A percentile compares a stretch with the other conserved stretches of the same genome.
Conservation (phyloP, 2,888 invertebrate species). For the Ichneumoninae sp. region DNA sequence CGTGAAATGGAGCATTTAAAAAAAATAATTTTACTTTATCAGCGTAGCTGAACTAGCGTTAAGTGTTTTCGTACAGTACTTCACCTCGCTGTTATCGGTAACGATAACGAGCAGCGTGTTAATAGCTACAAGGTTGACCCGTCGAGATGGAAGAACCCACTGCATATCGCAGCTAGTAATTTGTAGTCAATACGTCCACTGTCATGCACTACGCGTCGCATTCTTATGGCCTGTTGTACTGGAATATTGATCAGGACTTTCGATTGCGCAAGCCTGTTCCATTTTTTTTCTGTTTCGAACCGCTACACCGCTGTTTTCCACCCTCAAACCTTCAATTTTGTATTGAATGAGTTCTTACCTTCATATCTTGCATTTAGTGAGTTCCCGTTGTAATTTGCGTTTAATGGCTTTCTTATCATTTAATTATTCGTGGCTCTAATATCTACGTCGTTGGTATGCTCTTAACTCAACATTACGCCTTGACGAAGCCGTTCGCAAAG, state of each 20-base stretch:
- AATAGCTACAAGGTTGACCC: slow-evolving; percentile 1
- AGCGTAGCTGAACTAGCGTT: not conserved
- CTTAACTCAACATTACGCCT: no score
- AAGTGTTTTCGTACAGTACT: not conserved
- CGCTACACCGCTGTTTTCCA: not conserved
- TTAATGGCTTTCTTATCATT: no score
- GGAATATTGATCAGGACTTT: slow-evolving; percentile 54
- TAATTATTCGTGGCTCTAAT: no score
- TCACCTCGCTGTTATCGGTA: not conserved
- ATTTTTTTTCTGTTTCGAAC: not conserved
- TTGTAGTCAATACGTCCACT: slow-evolving; percentile 25
- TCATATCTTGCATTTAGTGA: no score
- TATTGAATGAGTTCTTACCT: no score
- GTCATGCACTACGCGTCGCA: slow-evolving; percentile 12
- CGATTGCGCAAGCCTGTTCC: slow-evolving; percentile 29
- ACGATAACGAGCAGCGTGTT: slow-evolving; percentile 13
- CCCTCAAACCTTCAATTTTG: not conserved
- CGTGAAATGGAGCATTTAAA: no score
- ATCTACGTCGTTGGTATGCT: no score
- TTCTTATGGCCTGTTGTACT: slow-evolving; percentile 35
- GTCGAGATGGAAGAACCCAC: not conserved
- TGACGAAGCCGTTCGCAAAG: no score
- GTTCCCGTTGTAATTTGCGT: no score
- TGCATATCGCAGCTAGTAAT: slow-evolving; percentile 2
- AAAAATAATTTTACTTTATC: no score